These are phyloP conservation scores for Promerops cafer DNA, from an alignment of 2,113 vertebrate species.

Conservation along the genomic window DNA sequence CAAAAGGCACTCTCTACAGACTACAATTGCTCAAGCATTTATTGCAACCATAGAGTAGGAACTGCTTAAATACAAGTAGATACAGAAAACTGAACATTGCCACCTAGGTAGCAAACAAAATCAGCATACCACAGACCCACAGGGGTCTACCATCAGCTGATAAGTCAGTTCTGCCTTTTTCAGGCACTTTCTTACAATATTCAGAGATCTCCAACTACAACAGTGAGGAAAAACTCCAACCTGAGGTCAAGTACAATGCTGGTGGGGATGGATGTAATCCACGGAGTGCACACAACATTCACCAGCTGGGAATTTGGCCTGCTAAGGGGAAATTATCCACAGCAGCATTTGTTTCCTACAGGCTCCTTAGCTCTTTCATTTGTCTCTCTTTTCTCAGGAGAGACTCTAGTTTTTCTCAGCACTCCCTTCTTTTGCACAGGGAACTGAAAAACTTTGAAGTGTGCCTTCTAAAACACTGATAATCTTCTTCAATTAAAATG, in stretches of 20 bases:
- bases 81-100: not conserved
- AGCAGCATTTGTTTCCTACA: not conserved
- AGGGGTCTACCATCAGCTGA: not conserved
- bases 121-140: not conserved
- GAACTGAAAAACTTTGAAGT: conserved; percentile 60
- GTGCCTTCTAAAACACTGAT: conserved; percentile 59
- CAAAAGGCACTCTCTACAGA: conserved; percentile 34
- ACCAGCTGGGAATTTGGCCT: not conserved
- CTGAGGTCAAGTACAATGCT: not conserved
- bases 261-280: not conserved
- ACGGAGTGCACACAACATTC: not conserved
- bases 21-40: not conserved
- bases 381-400: conserved; percentile 22
- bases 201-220: not conserved
- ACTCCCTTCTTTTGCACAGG: conserved; percentile 38
- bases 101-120: not conserved
- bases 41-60: not conserved
- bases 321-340: conserved; percentile 15
- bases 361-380: conserved; percentile 2
- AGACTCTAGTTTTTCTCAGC: not conserved
- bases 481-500: conserved; percentile 68
- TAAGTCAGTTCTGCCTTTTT: not conserved
- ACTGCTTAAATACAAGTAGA: not conserved
- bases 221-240: not conserved
- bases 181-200: not conserved